Conservation (phyloP, 2,888 invertebrate species). For the Leptopilina myrica region DNA sequence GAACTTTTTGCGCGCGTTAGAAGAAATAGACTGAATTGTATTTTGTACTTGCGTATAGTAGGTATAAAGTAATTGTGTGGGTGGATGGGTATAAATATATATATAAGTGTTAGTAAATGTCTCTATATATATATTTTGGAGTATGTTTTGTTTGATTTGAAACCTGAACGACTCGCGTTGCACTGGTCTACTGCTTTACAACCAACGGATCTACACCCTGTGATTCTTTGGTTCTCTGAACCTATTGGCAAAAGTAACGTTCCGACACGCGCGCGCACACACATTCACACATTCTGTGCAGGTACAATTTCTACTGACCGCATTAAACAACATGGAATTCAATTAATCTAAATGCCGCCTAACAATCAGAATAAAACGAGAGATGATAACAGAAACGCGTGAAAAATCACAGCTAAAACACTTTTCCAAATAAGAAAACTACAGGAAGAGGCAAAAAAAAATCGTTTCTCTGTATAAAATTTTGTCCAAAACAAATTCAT, state of each 20-base stretch:
- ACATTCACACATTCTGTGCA: slow-evolving; percentile 21
- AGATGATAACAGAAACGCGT: neutral
- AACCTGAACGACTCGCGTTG: slow-evolving; percentile 39
- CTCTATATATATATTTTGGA: neutral
- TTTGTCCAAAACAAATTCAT: too few species aligned
- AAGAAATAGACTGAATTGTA: neutral
- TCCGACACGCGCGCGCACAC: slow-evolving; percentile 38
- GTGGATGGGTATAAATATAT: too few species aligned
- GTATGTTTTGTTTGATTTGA: neutral
- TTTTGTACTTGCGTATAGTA: too few species aligned
- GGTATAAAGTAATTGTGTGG: too few species aligned
- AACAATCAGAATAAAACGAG: slow-evolving; percentile 42
- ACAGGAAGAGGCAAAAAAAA: too few species aligned
- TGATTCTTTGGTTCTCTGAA: slow-evolving; percentile 56
- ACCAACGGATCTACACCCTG: slow-evolving; percentile 58
- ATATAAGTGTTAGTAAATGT: too few species aligned
- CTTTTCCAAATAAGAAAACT: neutral
- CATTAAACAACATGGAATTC: slow-evolving; percentile 52
- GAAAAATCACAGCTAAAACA: neutral
- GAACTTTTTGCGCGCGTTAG: slow-evolving; percentile 9
- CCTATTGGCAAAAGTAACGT: slow-evolving; percentile 48
- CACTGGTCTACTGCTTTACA: slow-evolving; percentile 51
- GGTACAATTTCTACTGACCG: slow-evolving; percentile 55
- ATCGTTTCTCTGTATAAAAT: too few species aligned
- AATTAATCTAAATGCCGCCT: slow-evolving; percentile 57